Evolutionary conservation across 2,888 invertebrate species (phyloP).

Genomic region (Nomada flava): DNA sequence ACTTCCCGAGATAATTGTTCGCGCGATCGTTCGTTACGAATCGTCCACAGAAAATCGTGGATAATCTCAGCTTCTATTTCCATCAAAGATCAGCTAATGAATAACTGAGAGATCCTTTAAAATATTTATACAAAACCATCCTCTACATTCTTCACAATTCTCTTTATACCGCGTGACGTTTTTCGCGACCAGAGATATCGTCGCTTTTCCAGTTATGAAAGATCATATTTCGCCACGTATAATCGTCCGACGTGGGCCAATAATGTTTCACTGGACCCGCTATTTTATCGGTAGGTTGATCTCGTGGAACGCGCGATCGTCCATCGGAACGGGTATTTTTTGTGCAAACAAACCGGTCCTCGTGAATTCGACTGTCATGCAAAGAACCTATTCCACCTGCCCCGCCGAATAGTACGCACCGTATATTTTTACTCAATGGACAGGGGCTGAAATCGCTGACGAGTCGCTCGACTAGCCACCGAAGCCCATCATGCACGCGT

Average conservation of each 20-base stretch:
- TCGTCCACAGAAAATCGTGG: no score
- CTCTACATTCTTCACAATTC: background rate
- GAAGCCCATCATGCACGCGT: background rate
- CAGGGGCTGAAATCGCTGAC: background rate
- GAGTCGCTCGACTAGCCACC: background rate
- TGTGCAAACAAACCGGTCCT: conserved; percentile 17
- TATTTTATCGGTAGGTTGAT: conserved; percentile 21
- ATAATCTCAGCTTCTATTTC: no score
- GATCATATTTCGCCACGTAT: background rate
- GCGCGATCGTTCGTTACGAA: background rate
- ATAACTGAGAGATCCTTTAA: no score
- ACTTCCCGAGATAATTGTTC: conserved; percentile 2
- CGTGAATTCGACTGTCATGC: conserved; percentile 26
- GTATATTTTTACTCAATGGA: background rate
- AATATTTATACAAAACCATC: no score
- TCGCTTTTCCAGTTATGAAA: no score
- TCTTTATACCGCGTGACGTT: background rate
- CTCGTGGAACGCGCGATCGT: background rate
- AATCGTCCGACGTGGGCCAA: conserved; percentile 8
- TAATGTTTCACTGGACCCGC: conserved; percentile 15
- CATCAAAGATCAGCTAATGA: no score
- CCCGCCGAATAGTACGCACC: background rate
- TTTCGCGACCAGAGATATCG: background rate
- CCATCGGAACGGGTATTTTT: conserved; percentile 12
- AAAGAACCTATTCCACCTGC: conserved; percentile 26